Evolutionary conservation across 2,797 vertebrate genomes (phyloP).

Genomic region (Acrossocheilus fasciatus): DNA sequence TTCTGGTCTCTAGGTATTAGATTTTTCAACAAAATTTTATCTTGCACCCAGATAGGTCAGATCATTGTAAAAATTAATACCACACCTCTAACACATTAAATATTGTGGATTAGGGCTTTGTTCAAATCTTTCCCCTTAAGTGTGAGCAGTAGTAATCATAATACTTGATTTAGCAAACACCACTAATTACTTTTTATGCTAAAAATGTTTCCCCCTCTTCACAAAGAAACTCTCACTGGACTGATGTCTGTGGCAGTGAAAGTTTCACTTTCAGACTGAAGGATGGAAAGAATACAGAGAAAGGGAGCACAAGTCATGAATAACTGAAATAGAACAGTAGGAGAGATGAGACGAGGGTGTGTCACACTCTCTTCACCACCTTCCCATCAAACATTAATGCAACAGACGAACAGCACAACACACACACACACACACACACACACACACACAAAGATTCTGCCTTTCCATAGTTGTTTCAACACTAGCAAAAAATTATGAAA

Average conservation of each 20-base stretch:
- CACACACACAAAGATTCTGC: background rate
- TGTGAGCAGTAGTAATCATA: background rate
- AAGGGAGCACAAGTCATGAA: slow-evolving; percentile 67
- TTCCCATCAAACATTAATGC: slow-evolving; percentile 56
- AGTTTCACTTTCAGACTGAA: slow-evolving; percentile 3
- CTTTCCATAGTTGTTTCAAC: background rate
- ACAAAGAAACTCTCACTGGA: background rate
- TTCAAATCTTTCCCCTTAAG: background rate
- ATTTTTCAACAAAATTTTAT: background rate
- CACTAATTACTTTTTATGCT: background rate
- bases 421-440: slow-evolving; percentile 3
- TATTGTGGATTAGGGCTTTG: background rate
- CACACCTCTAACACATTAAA: slow-evolving; percentile 8
- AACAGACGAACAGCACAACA: slow-evolving; percentile 8
- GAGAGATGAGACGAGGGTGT: slow-evolving; percentile 73
- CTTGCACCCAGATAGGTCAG: background rate
- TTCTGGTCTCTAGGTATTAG: background rate
- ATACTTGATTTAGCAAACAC: background rate
- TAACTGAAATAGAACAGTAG: slow-evolving; percentile 59
- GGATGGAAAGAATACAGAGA: slow-evolving; percentile 64
- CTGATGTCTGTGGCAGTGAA: background rate
- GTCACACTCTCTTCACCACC: slow-evolving; percentile 48
- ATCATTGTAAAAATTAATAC: background rate
- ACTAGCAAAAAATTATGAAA: background rate
- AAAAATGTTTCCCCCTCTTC: background rate